Evolutionary conservation across 1,140 invertebrate species (phyloP), one percentile per base, ranked within the genome.

Genomic region (Melitaea cinxia): DNA sequence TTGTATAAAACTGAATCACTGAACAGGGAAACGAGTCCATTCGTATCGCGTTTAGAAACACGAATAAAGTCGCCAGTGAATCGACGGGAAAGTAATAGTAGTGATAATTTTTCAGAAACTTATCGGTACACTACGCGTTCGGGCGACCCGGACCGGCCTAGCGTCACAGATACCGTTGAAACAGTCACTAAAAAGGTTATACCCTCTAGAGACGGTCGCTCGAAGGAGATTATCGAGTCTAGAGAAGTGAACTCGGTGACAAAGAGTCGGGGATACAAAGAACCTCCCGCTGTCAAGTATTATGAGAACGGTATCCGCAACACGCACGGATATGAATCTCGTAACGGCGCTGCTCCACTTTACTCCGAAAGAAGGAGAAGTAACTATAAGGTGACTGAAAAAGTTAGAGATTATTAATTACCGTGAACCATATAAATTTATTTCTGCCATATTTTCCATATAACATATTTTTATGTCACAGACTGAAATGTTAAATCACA

Each of bases 91-190:
- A 94, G 93, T 75, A 91, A 91, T 65, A 93, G 91, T 68, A 94
- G 93, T 72, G 94, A 94, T 56, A 94, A 95, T 78, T 95, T 93
- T 74, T 93, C 94, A 1, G 94, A 95, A 80, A 95, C 94, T 0
- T 94, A 94, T 66, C 91, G 94, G 60, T 94, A 94, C 67, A 93
- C 93, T 0, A 94, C 94, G 7, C 91, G 92, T 55, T 93, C 93
- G 4, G 93, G 94, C 59, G 93, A 94, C 76, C 94, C 94, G 0
- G 81, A 91, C 14, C 82, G 93, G 67, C 94, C 94, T 0, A 93
- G 92, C 52, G 91, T 94, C 2, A 94, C 94, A 6, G 94, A 95
- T 73, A 94, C 94, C 0, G 93, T 94, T 2, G 93, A 94, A 71
- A 94, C 91, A 54, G 92, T 94, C 58, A 93, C 92, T 53, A 94